Evolutionary conservation across 2,888 invertebrate genomes (phyloP), one percentile per base, ranked within the genome.

Genomic region (Drosophila imparisetae): DNA sequence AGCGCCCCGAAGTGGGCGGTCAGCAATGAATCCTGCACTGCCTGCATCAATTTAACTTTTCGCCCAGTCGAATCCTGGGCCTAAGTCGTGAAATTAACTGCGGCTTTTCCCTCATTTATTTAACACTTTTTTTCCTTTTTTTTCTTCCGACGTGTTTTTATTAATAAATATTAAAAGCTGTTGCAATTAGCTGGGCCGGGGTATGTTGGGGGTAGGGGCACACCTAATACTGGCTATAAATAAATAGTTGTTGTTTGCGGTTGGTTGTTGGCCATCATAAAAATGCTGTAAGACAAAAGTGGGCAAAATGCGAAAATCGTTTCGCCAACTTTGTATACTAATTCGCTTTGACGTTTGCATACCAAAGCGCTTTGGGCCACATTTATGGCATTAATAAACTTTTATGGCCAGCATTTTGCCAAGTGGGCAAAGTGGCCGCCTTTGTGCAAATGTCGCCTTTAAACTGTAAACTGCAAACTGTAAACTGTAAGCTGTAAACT

Each of bases 351-450:
- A 83, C 74, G 80, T 87, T 88, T 89, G 90, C 88, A 90, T 86
- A 83, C 73, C 67, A 82, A 87, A 87, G 74, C 80, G 80, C 90
- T 88, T 66, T 75, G 58, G 78, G 66, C 79, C 80, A 80, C 88
- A 88, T 83, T 90, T 90, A 90, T 90, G 90, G 86, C 90, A 75
- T 77, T 78, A 86, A 89, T 90, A 88, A 90, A 88, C 80, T 90
- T 89, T 89, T 88, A 90, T 90, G 86, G 83, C 78, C 83, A 68
- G 75, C 81, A 78, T 74, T 82, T 80, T 68, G 82, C 69, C 77
- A 49, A 71, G 58, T 68, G 42, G 70, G 42, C 45, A 45, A 45
- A 45, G 45, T 45, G 42, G 42, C 29, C 38, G 66, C 34, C 53
- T 66, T 58, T 66, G 57, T 72, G 72, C 64, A 70, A 79, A 75